Base-by-base conservation (phyloP, 2,113 vertebrate genomes). In the Oreochromis aureus region DNA sequence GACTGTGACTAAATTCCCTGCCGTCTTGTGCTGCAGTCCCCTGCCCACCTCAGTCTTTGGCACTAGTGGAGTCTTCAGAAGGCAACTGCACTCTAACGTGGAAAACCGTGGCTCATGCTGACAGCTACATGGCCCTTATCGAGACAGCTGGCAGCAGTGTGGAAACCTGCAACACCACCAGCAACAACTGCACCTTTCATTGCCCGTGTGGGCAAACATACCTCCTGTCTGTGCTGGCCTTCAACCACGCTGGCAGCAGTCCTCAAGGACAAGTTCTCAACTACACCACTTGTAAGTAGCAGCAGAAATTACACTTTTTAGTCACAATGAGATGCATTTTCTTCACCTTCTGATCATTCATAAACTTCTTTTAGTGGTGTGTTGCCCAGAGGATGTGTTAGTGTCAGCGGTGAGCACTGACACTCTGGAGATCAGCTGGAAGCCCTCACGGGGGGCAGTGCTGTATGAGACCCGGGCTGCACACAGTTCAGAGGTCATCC, bases 161-260 rank as follows among this genome's bases (percentile, higher is more conserved):
- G 91, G 95, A 95, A 15, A 95, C 89, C 81, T 98, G 98, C 93
- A 98, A 98, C 88, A 98, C 97, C 24, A 97, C 96, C 11, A 34
- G 81, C 84, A 96, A 93, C 63, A 96, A 83, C 46, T 99, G 98
- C 91, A 89, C 86, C 88, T 99, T 96, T 90, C 91, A 89, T 69
- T 98, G 97, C 1, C 88, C 94, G 46, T 99, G 98, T 34, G 98
- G 98, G 63, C 97, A 97, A 95, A 98, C 97, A 1, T 98, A 97
- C 80, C 96, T 98, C 86, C 94, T 98, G 83, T 97, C 95, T 69
- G 97, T 98, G 86, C 97, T 97, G 30, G 98, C 98, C 2, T 97
- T 97, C 82, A 99, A 98, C 91, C 90, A 91, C 27, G 98, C 97
- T 2, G 98, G 98, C 6, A 93, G 96, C 89, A 98, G 98, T 88